Percentiles rank a stretch among this genome's conserved stretches.
phyloP scores from a whole-genome alignment of 2,797 vertebrate genomes.

The Acropternis orthonyx region DNA sequence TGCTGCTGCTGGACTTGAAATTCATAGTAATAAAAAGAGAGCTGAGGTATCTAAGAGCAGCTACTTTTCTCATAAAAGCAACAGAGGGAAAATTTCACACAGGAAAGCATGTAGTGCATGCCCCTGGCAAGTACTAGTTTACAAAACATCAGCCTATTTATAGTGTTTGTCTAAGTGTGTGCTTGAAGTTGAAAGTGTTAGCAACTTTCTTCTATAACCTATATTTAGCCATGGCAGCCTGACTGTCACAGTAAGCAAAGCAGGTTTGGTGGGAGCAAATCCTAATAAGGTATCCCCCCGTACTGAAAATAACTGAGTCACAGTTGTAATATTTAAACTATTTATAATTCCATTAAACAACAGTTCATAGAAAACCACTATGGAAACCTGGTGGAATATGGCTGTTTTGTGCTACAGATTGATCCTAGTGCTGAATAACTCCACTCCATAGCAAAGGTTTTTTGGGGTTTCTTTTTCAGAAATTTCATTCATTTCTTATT shows the following conservation, averaged over 20 bases:
- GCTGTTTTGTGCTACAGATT: neutral
- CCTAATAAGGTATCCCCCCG: neutral
- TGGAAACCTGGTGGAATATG: neutral
- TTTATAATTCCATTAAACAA: slow-evolving; percentile 14
- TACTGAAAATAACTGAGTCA: slow-evolving; percentile 23
- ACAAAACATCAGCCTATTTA: slow-evolving; percentile 40
- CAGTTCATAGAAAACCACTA: neutral
- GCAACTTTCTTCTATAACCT: slow-evolving; percentile 23
- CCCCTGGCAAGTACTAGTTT: neutral
- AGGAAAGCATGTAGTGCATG: neutral
- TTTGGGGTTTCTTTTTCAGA: neutral
- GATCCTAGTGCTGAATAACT: neutral
- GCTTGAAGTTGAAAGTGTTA: slow-evolving; percentile 18
- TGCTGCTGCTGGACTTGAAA: neutral
- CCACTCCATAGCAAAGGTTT: neutral
- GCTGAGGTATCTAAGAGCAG: neutral
- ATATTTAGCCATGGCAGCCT: neutral
- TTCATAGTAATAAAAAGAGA: neutral
- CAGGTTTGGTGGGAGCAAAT: slow-evolving; percentile 25
- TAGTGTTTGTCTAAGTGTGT: neutral
- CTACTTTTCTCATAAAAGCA: neutral
- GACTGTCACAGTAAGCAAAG: neutral
- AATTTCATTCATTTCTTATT: neutral
- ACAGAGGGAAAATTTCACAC: neutral
- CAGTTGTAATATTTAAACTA: neutral